Base-by-base conservation (phyloP, 2,888 invertebrate genomes). In the Stenodema calcarata region DNA sequence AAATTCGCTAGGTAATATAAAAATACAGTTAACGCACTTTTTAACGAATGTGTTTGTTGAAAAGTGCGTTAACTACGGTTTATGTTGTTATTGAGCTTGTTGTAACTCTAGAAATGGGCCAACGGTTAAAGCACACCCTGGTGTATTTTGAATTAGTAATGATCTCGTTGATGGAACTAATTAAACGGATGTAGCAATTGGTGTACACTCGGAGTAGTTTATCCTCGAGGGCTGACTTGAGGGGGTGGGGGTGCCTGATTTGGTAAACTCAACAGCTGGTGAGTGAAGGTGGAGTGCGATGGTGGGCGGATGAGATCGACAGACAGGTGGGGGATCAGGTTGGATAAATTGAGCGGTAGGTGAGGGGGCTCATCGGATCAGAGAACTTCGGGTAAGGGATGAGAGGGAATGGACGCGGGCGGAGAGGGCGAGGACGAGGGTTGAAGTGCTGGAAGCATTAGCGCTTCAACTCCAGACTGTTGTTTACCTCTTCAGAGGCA, bases 401-500 rank as follows among this genome's bases (percentile, higher is more conserved):
- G 73, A 73, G 6, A 35, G 18, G 27, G 7, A 14, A 73, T n/a
- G 73, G 35, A 35, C 27, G 4, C 12, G 27, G 23, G 23, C 18
- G 18, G 18, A 7, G 62, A n/a, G 23, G 62, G 12, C 23, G 62
- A 62, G 62, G 27, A 18, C 11, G 62, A 27, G 62, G n/a, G 62
- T 62, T 62, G 62, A 62, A 23, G 62, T 23, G 62, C 62, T 62
- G 62, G 62, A 27, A 78, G 78, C 78, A 78, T 78, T 78, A 78
- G 78, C 44, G 78, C 78, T 78, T 78, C 78, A 78, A 78, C 78
- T 78, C 78, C 78, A 78, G 78, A 78, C 78, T 42, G 41, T 44
- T 78, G 78, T 78, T 78, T 78, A 78, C 78, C 78, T 78, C 78
- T 78, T 78, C 78, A 78, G 27, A 44, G 41, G 78, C 78, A 78